These are phyloP conservation scores for Acanthosepion lycidas DNA, from an alignment of 2,888 invertebrate genomes.

Conservation along the genomic window DNA sequence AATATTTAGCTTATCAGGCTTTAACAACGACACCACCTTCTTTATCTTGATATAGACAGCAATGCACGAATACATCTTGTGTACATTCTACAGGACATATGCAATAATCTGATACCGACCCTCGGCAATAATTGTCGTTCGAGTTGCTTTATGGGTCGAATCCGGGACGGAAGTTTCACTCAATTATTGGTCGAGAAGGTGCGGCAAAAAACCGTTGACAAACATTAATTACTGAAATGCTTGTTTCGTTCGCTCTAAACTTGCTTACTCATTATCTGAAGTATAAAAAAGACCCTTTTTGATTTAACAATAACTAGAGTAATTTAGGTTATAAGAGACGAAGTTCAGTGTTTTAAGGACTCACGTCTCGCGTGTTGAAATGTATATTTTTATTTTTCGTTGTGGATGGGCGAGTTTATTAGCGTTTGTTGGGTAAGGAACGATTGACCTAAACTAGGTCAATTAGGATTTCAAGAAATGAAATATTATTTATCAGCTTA, in stretches of 20 bases:
- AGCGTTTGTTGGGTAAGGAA: too few relatives aligned
- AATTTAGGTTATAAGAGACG: too few relatives aligned
- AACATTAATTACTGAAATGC: not conserved
- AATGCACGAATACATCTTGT: not conserved
- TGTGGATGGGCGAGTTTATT: too few relatives aligned
- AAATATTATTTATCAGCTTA: too few relatives aligned
- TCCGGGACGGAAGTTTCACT: conserved; percentile 8
- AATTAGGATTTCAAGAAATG: too few relatives aligned
- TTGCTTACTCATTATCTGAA: not conserved
- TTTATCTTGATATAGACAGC: not conserved
- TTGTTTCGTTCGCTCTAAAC: not conserved
- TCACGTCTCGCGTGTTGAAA: too few relatives aligned
- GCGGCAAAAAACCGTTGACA: not conserved
- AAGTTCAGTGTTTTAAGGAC: too few relatives aligned
- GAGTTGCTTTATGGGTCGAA: not conserved
- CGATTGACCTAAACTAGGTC: too few relatives aligned
- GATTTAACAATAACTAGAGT: too few relatives aligned
- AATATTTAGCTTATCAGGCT: not conserved
- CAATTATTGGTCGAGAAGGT: not conserved
- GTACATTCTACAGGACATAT: not conserved
- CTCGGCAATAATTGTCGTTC: not conserved
- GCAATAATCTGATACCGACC: not conserved
- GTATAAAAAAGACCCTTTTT: not conserved
- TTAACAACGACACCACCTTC: not conserved
- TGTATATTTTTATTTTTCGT: too few relatives aligned